Conservation (phyloP, 2,888 invertebrate species). For the Ashinkailepas kermadecensis region DNA sequence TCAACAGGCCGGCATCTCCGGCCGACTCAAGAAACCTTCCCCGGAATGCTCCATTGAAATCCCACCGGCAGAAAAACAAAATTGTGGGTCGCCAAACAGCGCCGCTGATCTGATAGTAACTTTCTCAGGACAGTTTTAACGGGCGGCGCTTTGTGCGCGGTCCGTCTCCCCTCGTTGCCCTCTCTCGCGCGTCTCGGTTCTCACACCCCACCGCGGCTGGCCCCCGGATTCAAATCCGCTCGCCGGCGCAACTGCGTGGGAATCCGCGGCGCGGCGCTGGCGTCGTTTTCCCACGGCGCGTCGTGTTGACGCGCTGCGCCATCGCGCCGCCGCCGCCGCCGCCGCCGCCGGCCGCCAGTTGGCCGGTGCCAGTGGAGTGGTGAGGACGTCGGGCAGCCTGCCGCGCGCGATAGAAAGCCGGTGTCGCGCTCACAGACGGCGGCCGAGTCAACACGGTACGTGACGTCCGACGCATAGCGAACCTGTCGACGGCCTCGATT, state of each 20-base stretch:
- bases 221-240: constrained; percentile 23
- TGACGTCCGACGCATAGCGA: too few species aligned
- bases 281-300: constrained; percentile 26
- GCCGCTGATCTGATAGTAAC: not conserved
- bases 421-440: too few species aligned
- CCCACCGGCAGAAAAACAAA: constrained; percentile 19
- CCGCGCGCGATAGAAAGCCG: not conserved
- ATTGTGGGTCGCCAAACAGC: constrained; percentile 8
- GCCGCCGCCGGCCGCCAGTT: not conserved
- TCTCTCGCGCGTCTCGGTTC: constrained; percentile 37
- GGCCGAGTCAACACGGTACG: too few species aligned
- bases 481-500: too few species aligned
- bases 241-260: constrained; percentile 17
- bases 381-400: too few species aligned
- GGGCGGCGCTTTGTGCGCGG: constrained; percentile 34
- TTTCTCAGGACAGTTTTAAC: constrained; percentile 34
- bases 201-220: constrained; percentile 31
- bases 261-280: constrained; percentile 23
- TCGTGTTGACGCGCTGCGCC: constrained; percentile 24
- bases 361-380: too few species aligned
- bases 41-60: constrained; percentile 20
- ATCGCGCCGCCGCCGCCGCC: not conserved
- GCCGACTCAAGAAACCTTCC: constrained; percentile 4
- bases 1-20: constrained; percentile 9
- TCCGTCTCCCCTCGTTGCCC: not conserved